Evolutionary conservation across 2,888 invertebrate species (phyloP).

Genomic region (Plutella xylostella): DNA sequence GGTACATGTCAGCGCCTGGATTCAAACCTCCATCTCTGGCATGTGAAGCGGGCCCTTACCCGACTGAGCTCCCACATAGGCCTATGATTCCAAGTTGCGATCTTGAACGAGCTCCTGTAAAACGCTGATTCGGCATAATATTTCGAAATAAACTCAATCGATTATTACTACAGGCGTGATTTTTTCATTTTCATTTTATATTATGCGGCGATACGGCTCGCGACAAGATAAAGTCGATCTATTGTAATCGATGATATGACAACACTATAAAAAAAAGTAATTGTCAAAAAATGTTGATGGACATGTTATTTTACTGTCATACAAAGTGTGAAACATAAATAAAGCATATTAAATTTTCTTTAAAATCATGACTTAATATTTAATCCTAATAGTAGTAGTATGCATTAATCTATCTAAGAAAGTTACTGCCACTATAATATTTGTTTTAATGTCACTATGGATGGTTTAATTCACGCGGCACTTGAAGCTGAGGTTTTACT

Average conservation of each 20-base stretch:
- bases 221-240: too few relatives aligned
- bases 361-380: constrained; percentile 68
- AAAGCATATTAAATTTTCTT: constrained; percentile 62
- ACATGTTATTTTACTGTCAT: constrained; percentile 70
- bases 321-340: constrained; percentile 66
- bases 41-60: too few relatives aligned
- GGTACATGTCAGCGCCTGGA: too few relatives aligned
- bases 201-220: too few relatives aligned
- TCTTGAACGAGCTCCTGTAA: too few relatives aligned
- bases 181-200: too few relatives aligned
- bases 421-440: constrained; percentile 51
- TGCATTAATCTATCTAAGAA: constrained; percentile 53
- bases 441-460: constrained; percentile 67
- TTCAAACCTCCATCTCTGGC: too few relatives aligned
- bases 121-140: too few relatives aligned
- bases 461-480: constrained; percentile 71
- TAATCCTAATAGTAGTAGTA: constrained; percentile 53
- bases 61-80: too few relatives aligned
- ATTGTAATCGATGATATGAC: not conserved
- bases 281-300: constrained; percentile 62
- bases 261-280: not conserved
- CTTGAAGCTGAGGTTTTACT: constrained; percentile 65
- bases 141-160: too few relatives aligned
- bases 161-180: too few relatives aligned
- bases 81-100: too few relatives aligned